These are phyloP conservation scores for Sabatieria punctata DNA, from an alignment of 2,888 invertebrate species.

Conservation along the genomic window DNA sequence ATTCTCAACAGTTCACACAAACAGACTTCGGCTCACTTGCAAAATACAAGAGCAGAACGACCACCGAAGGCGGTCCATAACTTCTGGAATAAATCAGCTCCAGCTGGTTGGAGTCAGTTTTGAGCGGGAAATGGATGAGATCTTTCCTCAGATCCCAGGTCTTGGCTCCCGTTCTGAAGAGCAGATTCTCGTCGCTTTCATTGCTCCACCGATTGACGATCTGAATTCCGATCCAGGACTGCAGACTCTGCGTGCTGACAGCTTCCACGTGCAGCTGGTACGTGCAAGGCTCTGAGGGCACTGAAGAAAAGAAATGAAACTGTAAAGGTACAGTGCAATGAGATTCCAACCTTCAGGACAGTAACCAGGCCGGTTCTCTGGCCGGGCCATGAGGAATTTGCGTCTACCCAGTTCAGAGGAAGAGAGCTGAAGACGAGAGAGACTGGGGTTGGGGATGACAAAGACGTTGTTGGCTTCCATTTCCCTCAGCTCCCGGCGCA, in stretches of 20 bases:
- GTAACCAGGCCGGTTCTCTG: too few relatives aligned
- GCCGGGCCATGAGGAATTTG: background rate
- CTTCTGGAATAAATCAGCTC: conserved; percentile 29
- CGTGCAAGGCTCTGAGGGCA: conserved; percentile 17
- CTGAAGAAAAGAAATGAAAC: conserved; percentile 9
- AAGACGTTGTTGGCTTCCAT: background rate
- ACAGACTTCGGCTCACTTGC: conserved; percentile 13
- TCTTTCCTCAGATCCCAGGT: conserved; percentile 64
- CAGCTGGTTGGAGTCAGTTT: conserved; percentile 45
- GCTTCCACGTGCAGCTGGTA: conserved; percentile 20
- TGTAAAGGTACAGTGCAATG: background rate
- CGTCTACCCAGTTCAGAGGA: background rate
- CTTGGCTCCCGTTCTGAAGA: conserved; percentile 48
- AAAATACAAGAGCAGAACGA: conserved; percentile 25
- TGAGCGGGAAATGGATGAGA: conserved; percentile 69
- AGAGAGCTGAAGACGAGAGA: background rate
- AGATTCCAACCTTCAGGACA: background rate
- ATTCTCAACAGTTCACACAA: background rate
- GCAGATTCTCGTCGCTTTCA: conserved; percentile 60
- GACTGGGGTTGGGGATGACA: background rate
- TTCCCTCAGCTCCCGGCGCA: background rate
- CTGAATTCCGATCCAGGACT: conserved; percentile 54
- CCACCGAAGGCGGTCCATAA: conserved; percentile 21
- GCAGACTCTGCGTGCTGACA: conserved; percentile 11
- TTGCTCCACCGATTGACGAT: conserved; percentile 66